Conservation (phyloP, 2,113 vertebrate genomes). For the Labeo catla region DNA sequence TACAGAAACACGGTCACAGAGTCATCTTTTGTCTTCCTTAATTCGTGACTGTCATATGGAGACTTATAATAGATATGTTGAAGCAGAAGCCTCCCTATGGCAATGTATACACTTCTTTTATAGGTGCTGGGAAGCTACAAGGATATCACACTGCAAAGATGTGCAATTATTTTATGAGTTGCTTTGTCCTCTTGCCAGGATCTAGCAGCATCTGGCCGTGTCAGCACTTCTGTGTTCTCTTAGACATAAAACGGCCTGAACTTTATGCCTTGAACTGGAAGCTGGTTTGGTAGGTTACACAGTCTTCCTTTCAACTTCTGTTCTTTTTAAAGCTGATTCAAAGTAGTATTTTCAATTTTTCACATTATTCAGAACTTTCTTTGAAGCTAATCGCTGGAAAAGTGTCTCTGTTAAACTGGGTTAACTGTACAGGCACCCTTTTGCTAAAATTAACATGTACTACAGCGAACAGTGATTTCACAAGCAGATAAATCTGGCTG, state of each 20-base stretch:
- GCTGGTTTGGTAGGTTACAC: neutral
- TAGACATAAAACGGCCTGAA: constrained; percentile 44
- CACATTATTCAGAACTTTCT: constrained; percentile 24
- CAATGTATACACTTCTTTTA: constrained; percentile 54
- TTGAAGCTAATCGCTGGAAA: constrained; percentile 32
- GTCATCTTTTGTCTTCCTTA: constrained; percentile 69
- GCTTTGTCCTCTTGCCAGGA: constrained; percentile 57
- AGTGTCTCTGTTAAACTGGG: constrained; percentile 26
- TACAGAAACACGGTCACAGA: constrained; percentile 64
- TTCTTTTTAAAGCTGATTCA: constrained; percentile 59
- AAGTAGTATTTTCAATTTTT: constrained; percentile 49
- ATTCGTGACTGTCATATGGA: constrained; percentile 61
- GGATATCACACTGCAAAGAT: constrained; percentile 45
- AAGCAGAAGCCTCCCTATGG: constrained; percentile 63
- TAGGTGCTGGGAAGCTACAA: constrained; percentile 55
- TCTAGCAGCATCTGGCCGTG: constrained; percentile 48
- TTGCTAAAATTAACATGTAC: constrained; percentile 33
- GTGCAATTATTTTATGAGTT: constrained; percentile 62
- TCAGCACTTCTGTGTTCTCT: constrained; percentile 60
- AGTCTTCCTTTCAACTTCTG: constrained; percentile 56
- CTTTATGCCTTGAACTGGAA: constrained; percentile 37
- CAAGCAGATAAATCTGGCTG: constrained; percentile 18
- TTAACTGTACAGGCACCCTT: constrained; percentile 26
- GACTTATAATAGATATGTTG: constrained; percentile 69
- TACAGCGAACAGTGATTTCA: constrained; percentile 3